These are phyloP conservation scores for Theretra japonica DNA, from an alignment of 2,888 invertebrate species.

Conservation along the genomic window DNA sequence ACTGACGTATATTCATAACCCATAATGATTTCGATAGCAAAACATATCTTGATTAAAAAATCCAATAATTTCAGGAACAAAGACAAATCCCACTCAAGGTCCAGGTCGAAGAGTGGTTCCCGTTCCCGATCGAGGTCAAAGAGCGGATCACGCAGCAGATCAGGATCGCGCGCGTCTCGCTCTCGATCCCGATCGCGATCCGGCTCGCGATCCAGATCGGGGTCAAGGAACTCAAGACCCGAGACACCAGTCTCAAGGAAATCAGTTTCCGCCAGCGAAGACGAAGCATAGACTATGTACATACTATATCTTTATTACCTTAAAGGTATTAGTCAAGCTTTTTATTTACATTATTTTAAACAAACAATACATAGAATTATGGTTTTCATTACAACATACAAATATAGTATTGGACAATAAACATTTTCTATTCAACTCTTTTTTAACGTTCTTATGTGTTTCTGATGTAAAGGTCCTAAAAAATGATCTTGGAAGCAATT, in stretches of 20 bases:
- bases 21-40: neutral
- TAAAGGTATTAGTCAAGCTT: constrained; percentile 33
- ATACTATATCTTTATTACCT: constrained; percentile 43
- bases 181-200: constrained; percentile 74
- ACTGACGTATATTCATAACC: neutral
- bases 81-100: constrained; percentile 56
- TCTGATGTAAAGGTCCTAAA: no score
- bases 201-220: constrained; percentile 68
- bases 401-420: neutral
- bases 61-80: constrained; percentile 53
- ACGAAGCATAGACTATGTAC: constrained; percentile 66
- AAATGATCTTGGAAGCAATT: no score
- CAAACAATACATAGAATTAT: neutral
- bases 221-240: constrained; percentile 75
- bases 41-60: neutral
- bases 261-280: constrained; percentile 86
- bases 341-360: neutral
- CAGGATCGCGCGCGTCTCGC: constrained; percentile 68
- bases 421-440: neutral
- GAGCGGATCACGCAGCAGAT: constrained; percentile 62
- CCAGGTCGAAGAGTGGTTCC: constrained; percentile 53
- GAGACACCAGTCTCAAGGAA: constrained; percentile 85
- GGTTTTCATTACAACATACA: neutral
- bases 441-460: no score
- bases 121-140: constrained; percentile 56